Evolutionary conservation across 2,797 vertebrate genomes (phyloP).

Genomic region (Borostomias antarcticus): DNA sequence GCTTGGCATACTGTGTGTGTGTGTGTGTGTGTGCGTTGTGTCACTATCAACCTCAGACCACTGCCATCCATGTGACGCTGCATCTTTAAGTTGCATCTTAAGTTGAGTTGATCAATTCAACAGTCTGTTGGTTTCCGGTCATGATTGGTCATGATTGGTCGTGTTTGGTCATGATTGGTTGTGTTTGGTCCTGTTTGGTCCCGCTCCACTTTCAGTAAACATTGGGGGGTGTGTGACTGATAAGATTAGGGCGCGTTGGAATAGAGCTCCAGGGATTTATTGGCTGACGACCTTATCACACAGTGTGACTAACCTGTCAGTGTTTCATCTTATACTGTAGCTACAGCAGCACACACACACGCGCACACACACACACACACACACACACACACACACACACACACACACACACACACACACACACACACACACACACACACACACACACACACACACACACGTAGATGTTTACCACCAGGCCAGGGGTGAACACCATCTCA

Average conservation of each 20-base stretch:
- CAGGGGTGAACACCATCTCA: neutral
- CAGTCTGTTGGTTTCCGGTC: too few relatives aligned
- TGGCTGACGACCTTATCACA: neutral
- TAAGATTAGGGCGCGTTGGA: neutral
- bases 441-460: constrained; percentile 11
- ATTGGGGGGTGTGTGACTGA: constrained; percentile 9
- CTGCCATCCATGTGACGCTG: too few relatives aligned
- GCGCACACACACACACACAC: constrained; percentile 4
- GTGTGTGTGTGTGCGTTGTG: too few relatives aligned
- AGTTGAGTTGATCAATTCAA: too few relatives aligned
- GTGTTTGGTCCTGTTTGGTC: neutral
- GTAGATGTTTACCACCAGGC: neutral
- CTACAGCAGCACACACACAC: constrained; percentile 1
- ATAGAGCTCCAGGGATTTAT: neutral
- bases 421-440: constrained; percentile 5
- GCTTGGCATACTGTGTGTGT: too few relatives aligned
- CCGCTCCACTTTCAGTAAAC: constrained; percentile 7
- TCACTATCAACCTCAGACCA: too few relatives aligned
- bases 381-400: constrained; percentile 5
- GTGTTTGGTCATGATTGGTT: too few relatives aligned
- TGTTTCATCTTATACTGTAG: neutral
- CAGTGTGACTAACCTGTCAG: neutral
- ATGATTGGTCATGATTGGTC: too few relatives aligned
- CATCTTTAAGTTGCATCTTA: too few relatives aligned
- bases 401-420: constrained; percentile 19